phyloP scores from a whole-genome alignment of 2,888 invertebrate genomes.

The Chrysomela aeneicollis region DNA sequence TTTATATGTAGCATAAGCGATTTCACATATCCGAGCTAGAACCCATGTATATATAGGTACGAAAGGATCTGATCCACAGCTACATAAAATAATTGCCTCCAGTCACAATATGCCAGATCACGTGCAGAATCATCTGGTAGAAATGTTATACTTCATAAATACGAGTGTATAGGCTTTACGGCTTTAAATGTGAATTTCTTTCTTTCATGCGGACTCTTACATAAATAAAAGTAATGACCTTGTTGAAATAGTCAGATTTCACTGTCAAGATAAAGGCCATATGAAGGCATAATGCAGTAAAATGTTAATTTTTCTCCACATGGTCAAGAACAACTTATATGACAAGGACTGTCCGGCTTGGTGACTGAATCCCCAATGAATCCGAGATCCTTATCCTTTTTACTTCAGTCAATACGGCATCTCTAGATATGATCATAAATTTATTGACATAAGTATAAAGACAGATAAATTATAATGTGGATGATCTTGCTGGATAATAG shows the following conservation, averaged over 20 bases:
- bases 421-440: not conserved
- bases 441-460: not conserved
- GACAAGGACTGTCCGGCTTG: conserved; percentile 3
- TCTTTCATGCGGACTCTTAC: conserved; percentile 25
- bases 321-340: conserved; percentile 8
- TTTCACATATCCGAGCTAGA: no score
- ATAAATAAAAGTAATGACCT: conserved; percentile 25
- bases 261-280: conserved; percentile 22
- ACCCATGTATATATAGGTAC: no score
- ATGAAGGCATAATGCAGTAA: conserved; percentile 23
- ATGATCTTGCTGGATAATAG: no score
- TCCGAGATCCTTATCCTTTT: not conserved
- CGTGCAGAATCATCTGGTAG: conserved; percentile 14
- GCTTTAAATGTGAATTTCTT: conserved; percentile 13
- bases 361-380: not conserved
- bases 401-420: not conserved
- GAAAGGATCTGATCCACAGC: not conserved
- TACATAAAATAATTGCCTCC: conserved; percentile 7
- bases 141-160: conserved; percentile 23
- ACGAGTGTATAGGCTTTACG: conserved; percentile 17
- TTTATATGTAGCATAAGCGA: no score
- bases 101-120: conserved; percentile 20
- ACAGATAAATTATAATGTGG: not conserved
- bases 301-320: conserved; percentile 24
- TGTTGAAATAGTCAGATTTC: conserved; percentile 29